Evolutionary conservation across 2,113 vertebrate species (phyloP), one percentile per base, ranked within the genome.

Genomic region (Cyphomyrus discorhynchus): DNA sequence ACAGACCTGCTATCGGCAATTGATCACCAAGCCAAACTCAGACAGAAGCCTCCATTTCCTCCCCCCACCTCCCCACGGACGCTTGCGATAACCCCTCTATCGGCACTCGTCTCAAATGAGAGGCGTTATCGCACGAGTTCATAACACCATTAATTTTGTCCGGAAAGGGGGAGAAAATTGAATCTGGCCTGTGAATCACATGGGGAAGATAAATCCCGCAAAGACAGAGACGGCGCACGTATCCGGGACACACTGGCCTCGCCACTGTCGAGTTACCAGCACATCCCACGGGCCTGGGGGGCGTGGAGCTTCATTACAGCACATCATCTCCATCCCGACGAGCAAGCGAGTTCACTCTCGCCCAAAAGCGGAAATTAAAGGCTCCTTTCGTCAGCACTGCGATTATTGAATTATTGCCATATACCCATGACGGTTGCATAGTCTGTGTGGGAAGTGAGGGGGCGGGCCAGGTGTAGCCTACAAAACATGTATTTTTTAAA

Each of bases 101-200:
- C 45, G 8, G 89, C 50, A 53, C 15, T n/a, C 31, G 6, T 52
- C 5, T 85, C 45, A 42, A 87, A 77, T 87, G 89, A 87, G 86
- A 87, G 85, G 62, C 31, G 58, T 90, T 90, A 87, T 87, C 84
- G 10, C 46, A 50, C 11, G n/a, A 77, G 84, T 53, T 90, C 62
- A 77, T 87, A 90, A 80, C 84, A 74, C 89, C 84, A 53, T 90
- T 90, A 77, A 90, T 90, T 87, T 90, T 46, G 74, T 62, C 58
- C 42, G 13, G 84, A 86, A 70, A 86, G 42, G n/a, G 58, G 89
- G 77, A 83, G 80, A 89, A 85, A 89, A 89, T 66, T 49, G 83
- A 89, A 66, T 89, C 56, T 87, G 84, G 11, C 53, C 5, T 39
- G 13, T 24, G 58, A 62, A 74, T 70, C 47, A n/a, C 53, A 19